Conservation (phyloP, 2,888 invertebrate genomes). For the Hemicrepidius hirtus region DNA sequence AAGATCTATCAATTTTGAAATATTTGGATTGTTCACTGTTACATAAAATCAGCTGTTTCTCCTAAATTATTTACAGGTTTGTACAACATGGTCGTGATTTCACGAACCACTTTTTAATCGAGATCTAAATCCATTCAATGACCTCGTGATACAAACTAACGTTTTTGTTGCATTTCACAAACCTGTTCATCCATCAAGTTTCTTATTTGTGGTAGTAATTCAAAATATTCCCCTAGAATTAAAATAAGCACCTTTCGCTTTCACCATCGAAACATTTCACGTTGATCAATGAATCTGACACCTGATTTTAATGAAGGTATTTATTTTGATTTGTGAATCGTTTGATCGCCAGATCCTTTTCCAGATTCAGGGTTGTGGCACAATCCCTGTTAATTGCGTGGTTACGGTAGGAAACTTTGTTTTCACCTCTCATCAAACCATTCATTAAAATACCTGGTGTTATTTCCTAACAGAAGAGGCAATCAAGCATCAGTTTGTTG, state of each 20-base stretch:
- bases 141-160: conserved; percentile 30
- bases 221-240: conserved; percentile 13
- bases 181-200: conserved; percentile 17
- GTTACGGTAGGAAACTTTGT: background rate
- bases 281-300: conserved; percentile 18
- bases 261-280: conserved; percentile 12
- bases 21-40: too few relatives aligned
- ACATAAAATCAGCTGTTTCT: too few relatives aligned
- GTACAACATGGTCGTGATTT: background rate
- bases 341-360: conserved; percentile 5
- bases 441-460: conserved; percentile 41
- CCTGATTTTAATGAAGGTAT: conserved; percentile 7
- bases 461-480: conserved; percentile 36
- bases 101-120: conserved; percentile 10
- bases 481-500: conserved; percentile 45
- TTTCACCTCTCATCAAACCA: conserved; percentile 22
- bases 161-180: conserved; percentile 33
- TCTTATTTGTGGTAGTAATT: background rate
- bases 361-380: conserved; percentile 20
- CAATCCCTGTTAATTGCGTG: conserved; percentile 30
- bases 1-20: too few relatives aligned
- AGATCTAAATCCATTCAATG: conserved; percentile 19
- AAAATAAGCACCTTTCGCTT: conserved; percentile 23
- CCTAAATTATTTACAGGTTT: too few relatives aligned
- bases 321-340: conserved; percentile 9